A percentile compares a stretch with the other conserved stretches of the same genome.
These are phyloP conservation scores for Thereva unica DNA, from an alignment of 2,888 invertebrate genomes.

Conservation along the genomic window DNA sequence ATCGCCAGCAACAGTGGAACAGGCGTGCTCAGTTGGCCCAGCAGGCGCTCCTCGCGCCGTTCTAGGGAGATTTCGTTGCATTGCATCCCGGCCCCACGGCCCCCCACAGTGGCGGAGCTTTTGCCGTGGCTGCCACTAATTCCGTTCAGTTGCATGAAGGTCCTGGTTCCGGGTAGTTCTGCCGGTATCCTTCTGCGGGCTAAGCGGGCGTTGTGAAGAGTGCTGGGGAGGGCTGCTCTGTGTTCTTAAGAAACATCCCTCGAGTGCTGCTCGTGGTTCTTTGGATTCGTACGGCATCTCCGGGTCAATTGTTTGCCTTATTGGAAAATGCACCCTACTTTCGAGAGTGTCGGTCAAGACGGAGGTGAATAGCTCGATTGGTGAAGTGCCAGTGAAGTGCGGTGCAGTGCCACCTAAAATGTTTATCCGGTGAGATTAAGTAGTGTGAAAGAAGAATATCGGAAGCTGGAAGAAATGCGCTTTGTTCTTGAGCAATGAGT, in stretches of 20 bases:
- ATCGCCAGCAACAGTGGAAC: conserved; percentile 3
- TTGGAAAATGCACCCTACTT: too few relatives aligned
- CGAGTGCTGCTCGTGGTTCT: conserved; percentile 2
- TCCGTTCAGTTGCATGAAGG: conserved; percentile 17
- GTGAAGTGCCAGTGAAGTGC: too few relatives aligned
- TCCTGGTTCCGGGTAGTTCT: conserved; percentile 16
- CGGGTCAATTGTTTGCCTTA: conserved; percentile 5
- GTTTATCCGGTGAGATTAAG: conserved; percentile 18
- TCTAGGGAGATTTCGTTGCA: not conserved
- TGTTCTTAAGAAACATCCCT: conserved; percentile 2
- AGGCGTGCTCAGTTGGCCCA: conserved; percentile 18
- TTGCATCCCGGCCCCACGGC: not conserved
- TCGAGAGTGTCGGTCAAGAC: too few relatives aligned
- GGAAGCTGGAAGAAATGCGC: conserved; percentile 24
- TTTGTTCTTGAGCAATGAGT: conserved; percentile 46
- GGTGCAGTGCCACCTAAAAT: not conserved
- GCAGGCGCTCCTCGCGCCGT: not conserved
- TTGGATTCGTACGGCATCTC: not conserved
- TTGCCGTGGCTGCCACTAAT: not conserved
- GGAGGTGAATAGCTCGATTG: too few relatives aligned
- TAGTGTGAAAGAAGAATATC: conserved; percentile 1
- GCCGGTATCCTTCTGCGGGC: not conserved
- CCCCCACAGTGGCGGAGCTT: not conserved
- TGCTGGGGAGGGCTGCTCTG: conserved; percentile 20
- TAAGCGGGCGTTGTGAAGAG: conserved; percentile 9